Percentiles rank a stretch among this genome's conserved stretches.
Conservation (phyloP, 35 echinoderm and acorn worm species). For the Lytechinus variegatus region DNA sequence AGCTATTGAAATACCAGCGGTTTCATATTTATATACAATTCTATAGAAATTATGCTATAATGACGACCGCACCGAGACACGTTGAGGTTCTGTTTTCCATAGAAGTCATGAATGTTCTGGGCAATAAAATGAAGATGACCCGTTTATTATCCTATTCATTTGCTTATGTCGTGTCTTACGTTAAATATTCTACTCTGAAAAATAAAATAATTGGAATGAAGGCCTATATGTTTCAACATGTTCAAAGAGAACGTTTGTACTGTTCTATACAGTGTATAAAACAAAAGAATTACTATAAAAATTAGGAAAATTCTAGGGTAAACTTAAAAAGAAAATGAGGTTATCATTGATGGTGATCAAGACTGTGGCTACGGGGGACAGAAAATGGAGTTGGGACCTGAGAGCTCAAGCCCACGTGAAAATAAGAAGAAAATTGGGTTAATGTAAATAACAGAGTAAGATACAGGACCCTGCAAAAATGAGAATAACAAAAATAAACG, state of each 20-base stretch:
- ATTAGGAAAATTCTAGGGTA: not conserved
- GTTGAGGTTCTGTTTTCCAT: not conserved
- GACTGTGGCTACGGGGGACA: not conserved
- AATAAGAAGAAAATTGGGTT: too few relatives aligned
- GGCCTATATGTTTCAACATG: too few relatives aligned
- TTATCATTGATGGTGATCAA: not conserved
- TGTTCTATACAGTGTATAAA: not conserved
- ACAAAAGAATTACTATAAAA: not conserved
- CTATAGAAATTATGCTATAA: not conserved
- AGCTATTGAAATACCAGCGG: not conserved
- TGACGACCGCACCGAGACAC: not conserved
- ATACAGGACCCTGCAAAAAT: not conserved
- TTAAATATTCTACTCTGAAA: too few relatives aligned
- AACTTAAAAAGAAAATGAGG: too few relatives aligned
- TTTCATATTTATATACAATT: not conserved
- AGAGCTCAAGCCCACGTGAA: not conserved
- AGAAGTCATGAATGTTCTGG: not conserved
- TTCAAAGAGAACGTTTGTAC: not conserved
- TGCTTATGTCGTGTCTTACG: not conserved
- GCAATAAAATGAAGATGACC: not conserved
- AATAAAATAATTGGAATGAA: not conserved
- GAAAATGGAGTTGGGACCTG: not conserved
- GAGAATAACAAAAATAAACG: not conserved
- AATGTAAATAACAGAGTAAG: not conserved
- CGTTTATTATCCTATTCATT: not conserved